phyloP scores from a whole-genome alignment of 2,797 vertebrate species.

The Dicrostonyx torquatus region DNA sequence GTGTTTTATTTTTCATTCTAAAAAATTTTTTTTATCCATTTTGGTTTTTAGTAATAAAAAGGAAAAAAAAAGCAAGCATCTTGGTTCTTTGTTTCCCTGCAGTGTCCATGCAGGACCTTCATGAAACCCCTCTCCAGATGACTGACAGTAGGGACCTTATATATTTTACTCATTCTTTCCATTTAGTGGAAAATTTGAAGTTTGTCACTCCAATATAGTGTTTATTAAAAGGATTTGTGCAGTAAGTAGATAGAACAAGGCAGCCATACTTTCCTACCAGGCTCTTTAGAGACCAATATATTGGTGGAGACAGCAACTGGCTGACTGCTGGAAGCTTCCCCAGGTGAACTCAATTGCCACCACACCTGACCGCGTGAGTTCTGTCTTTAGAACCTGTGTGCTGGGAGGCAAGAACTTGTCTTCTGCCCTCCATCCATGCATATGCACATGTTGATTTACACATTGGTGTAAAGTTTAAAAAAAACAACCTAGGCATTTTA shows the following conservation, averaged over 20 bases:
- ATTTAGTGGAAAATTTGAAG: not conserved
- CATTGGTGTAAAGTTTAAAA: not conserved
- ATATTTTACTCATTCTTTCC: not conserved
- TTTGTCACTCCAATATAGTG: not conserved
- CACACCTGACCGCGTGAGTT: not conserved
- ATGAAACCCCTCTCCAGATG: not conserved
- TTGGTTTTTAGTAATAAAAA: not conserved
- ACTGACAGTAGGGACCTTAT: not conserved
- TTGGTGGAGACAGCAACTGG: not conserved
- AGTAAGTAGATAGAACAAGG: not conserved
- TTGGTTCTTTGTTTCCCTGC: not conserved
- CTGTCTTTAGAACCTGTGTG: not conserved
- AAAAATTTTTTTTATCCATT: not conserved
- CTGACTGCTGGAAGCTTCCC: not conserved
- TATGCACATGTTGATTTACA: not conserved
- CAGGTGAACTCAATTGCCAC: not conserved
- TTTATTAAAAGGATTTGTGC: conserved; percentile 21
- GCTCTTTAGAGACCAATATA: not conserved
- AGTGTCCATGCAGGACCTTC: not conserved
- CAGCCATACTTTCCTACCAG: not conserved
- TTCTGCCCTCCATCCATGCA: not conserved
- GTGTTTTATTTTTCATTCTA: conserved; percentile 9
- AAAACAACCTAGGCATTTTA: not conserved
- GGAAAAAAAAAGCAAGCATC: not conserved
- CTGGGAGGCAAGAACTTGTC: not conserved